A percentile compares a stretch with the other conserved stretches of the same genome.
These are phyloP conservation scores for Apamea epomidion DNA, from an alignment of 2,888 invertebrate species.

Conservation along the genomic window DNA sequence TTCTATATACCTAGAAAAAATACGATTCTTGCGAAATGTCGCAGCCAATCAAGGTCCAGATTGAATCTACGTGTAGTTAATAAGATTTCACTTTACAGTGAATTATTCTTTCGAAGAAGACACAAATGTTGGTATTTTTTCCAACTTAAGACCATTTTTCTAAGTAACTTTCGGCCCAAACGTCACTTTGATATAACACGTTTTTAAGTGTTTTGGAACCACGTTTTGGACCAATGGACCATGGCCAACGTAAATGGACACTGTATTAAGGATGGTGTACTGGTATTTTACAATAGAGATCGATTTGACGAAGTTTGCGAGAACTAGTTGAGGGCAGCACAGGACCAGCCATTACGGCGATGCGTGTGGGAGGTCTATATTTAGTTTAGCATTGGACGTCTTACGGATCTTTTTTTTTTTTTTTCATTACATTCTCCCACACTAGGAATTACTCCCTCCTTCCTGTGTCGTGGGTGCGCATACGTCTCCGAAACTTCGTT, in stretches of 20 bases:
- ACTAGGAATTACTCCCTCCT: too few relatives aligned
- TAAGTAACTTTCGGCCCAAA: not conserved
- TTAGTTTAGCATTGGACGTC: not conserved
- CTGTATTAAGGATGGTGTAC: not conserved
- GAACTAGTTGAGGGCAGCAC: not conserved
- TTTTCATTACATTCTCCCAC: too few relatives aligned
- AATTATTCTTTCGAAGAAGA: not conserved
- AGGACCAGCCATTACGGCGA: not conserved
- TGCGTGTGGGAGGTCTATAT: too few relatives aligned
- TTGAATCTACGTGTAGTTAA: not conserved
- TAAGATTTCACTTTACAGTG: not conserved
- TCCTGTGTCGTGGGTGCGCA: too few relatives aligned
- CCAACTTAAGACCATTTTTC: not conserved
- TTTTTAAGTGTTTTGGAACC: too few relatives aligned
- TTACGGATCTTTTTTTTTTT: too few relatives aligned
- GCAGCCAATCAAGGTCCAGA: not conserved
- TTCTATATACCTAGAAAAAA: too few relatives aligned
- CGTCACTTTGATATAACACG: not conserved
- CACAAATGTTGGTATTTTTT: too few relatives aligned
- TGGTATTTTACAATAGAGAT: not conserved
- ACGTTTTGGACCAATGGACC: not conserved
- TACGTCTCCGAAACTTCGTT: not conserved
- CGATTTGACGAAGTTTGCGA: not conserved
- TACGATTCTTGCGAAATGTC: not conserved
- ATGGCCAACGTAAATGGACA: not conserved